A percentile compares a stretch with the other conserved stretches of the same genome.
These are phyloP conservation scores for Cyclophora punctaria DNA, from an alignment of 2,888 invertebrate genomes.

Conservation along the genomic window DNA sequence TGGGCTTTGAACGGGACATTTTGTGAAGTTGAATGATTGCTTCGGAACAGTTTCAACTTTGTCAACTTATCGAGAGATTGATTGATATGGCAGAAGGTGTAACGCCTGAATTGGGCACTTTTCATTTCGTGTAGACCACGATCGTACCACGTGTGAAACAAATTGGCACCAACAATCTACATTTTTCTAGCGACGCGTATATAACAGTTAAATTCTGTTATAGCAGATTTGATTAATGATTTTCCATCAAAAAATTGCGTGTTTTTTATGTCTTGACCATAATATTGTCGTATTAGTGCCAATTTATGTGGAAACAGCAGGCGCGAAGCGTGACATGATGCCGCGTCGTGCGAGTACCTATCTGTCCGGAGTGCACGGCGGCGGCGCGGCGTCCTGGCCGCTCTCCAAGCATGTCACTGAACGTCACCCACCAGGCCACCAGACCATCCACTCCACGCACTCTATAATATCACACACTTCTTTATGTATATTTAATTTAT, in stretches of 20 bases:
- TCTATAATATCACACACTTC: too few species aligned
- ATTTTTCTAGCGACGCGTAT: too few species aligned
- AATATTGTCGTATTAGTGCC: constrained; percentile 32
- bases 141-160: too few species aligned
- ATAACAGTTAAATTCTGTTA: too few species aligned
- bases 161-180: too few species aligned
- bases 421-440: constrained; percentile 2
- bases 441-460: too few species aligned
- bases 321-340: constrained; percentile 18
- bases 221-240: too few species aligned
- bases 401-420: constrained; percentile 28
- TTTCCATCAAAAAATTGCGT: background rate
- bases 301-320: constrained; percentile 25
- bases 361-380: constrained; percentile 29
- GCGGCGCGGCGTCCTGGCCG: constrained; percentile 35
- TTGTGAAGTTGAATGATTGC: constrained; percentile 18
- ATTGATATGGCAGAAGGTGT: background rate
- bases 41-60: constrained; percentile 8
- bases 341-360: constrained; percentile 12
- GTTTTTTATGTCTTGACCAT: constrained; percentile 13
- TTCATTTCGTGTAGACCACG: constrained; percentile 1
- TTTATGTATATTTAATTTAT: too few species aligned
- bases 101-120: constrained; percentile 11
- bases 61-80: constrained; percentile 3
- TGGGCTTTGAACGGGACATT: constrained; percentile 21